These are phyloP conservation scores for Etia nguti DNA, from an alignment of 2,113 vertebrate species.

Conservation along the genomic window DNA sequence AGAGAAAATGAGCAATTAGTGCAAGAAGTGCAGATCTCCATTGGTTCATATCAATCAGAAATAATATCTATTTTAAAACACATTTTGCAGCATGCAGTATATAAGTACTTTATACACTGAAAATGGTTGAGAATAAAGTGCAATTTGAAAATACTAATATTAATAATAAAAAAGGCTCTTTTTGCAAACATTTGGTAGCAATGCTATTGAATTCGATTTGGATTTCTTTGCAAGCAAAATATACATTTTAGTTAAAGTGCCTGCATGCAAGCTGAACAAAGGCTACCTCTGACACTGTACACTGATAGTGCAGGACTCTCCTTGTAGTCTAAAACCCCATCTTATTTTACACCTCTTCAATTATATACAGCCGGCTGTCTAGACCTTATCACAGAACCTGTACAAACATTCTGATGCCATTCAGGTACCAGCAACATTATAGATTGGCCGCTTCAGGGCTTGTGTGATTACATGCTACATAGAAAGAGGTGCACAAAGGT, in stretches of 20 bases:
- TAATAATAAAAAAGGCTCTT: background rate
- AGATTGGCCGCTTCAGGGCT: background rate
- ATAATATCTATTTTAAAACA: background rate
- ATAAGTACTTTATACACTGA: background rate
- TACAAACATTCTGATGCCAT: conserved; percentile 10
- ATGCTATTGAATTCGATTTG: background rate
- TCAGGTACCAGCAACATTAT: background rate
- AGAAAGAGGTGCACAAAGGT: background rate
- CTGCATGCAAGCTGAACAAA: background rate
- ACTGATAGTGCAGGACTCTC: conserved; percentile 9
- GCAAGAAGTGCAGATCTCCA: background rate
- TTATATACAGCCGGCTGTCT: conserved; percentile 70
- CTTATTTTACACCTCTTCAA: conserved; percentile 76
- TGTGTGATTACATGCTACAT: background rate
- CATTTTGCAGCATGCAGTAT: background rate
- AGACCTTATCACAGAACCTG: conserved; percentile 53
- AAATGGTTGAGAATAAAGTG: background rate
- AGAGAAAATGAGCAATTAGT: background rate
- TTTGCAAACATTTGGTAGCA: background rate
- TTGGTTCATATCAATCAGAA: background rate
- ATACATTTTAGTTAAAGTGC: background rate
- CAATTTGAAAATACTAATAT: background rate
- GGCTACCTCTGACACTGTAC: conserved; percentile 31
- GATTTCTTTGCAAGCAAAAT: background rate
- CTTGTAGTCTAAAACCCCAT: conserved; percentile 55